phyloP scores from a whole-genome alignment of 53 echinoderm and acorn worm genomes.

The Arbacia lixula region DNA sequence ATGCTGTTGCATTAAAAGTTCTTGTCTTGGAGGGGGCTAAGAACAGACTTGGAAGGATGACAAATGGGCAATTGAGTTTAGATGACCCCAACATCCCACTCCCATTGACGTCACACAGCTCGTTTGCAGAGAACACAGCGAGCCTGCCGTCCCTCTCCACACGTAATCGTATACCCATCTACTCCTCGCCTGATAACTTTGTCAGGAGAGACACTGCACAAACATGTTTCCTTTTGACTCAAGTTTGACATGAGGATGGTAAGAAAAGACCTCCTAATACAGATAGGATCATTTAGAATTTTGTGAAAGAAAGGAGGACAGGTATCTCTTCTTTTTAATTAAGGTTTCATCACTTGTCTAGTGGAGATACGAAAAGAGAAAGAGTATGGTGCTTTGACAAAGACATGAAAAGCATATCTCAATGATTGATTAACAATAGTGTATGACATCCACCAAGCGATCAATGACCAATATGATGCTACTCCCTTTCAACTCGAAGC shows the following conservation, averaged over 20 bases:
- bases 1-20: too few relatives aligned
- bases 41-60: slow-evolving; percentile 20
- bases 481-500: too few relatives aligned
- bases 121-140: background rate
- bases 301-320: too few relatives aligned
- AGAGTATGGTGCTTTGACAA: too few relatives aligned
- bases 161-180: slow-evolving; percentile 43
- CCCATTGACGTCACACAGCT: slow-evolving; percentile 41
- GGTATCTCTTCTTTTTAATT: too few relatives aligned
- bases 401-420: too few relatives aligned
- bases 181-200: slow-evolving; percentile 39
- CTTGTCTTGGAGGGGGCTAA: slow-evolving; percentile 2
- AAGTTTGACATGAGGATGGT: slow-evolving; percentile 27
- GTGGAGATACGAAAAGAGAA: too few relatives aligned
- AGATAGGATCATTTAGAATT: background rate
- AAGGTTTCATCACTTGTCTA: too few relatives aligned
- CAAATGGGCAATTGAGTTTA: slow-evolving; percentile 48
- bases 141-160: slow-evolving; percentile 17
- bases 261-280: background rate
- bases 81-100: slow-evolving; percentile 32
- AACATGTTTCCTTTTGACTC: slow-evolving; percentile 30
- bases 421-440: slow-evolving; percentile 17
- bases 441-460: slow-evolving; percentile 3
- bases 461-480: too few relatives aligned
- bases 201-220: slow-evolving; percentile 17